phyloP scores from a whole-genome alignment of 2,888 invertebrate genomes.

The Pyrrhia umbra region DNA sequence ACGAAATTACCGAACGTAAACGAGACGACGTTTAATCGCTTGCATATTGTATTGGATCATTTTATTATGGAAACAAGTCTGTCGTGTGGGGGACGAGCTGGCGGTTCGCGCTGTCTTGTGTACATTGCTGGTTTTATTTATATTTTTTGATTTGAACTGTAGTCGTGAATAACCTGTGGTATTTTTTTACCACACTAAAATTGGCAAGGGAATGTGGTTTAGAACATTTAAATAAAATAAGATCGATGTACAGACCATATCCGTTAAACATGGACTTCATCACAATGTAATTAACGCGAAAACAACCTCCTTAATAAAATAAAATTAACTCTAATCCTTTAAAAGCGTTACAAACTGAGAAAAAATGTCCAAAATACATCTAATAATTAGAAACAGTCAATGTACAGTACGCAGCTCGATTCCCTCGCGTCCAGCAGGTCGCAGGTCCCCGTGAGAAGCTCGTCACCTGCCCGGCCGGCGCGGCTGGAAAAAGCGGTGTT shows the following conservation, averaged over 20 bases:
- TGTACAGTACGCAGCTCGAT: slow-evolving; percentile 58
- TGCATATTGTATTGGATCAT: slow-evolving; percentile 82
- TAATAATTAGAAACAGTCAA: slow-evolving; percentile 35
- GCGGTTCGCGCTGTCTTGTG: background rate
- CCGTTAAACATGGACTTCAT: no score
- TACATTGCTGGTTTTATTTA: slow-evolving; percentile 68
- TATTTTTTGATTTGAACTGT: background rate
- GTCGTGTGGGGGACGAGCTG: slow-evolving; percentile 16
- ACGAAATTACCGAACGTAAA: slow-evolving; percentile 81
- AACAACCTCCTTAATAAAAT: no score
- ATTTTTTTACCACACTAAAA: no score
- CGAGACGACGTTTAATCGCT: slow-evolving; percentile 83
- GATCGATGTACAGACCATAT: no score
- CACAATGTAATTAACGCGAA: no score
- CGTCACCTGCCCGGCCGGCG: slow-evolving; percentile 70
- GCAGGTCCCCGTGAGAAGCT: slow-evolving; percentile 72
- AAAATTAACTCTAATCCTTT: no score
- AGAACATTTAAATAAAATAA: no score
- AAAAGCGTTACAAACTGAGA: no score
- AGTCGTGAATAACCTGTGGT: no score
- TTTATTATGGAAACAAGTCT: slow-evolving; percentile 73
- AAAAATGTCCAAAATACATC: background rate
- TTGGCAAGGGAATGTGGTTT: no score
- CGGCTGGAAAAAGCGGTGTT: slow-evolving; percentile 73
- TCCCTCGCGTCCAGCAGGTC: slow-evolving; percentile 38